phyloP scores from a whole-genome alignment of 1,140 invertebrate genomes.

The Musca domestica region DNA sequence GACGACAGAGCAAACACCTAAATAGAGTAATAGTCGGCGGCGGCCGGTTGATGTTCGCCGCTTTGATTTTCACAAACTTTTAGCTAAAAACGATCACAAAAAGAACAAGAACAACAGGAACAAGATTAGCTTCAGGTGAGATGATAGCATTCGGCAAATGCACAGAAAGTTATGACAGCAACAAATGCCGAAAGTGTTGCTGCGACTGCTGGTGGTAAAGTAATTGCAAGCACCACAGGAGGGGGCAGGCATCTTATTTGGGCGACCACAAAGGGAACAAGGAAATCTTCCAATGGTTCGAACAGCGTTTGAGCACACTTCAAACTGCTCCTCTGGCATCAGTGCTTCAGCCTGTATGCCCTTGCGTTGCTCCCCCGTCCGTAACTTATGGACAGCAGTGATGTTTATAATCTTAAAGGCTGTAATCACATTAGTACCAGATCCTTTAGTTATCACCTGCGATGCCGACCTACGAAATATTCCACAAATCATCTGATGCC shows the following conservation, averaged over 20 bases:
- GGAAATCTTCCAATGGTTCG: not conserved
- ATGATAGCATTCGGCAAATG: constrained; percentile 1
- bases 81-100: constrained; percentile 1
- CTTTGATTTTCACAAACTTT: constrained; percentile 19
- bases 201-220: constrained; percentile 9
- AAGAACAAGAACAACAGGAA: constrained; percentile 1
- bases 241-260: not conserved
- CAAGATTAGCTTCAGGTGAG: not conserved
- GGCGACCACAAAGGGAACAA: not conserved
- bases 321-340: not conserved
- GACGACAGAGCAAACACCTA: not conserved
- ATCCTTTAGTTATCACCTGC: constrained; percentile 33
- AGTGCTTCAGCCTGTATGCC: not conserved
- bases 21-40: too few species aligned
- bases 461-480: constrained; percentile 22
- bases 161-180: not conserved
- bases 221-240: constrained; percentile 18
- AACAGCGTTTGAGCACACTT: constrained; percentile 6
- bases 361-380: not conserved
- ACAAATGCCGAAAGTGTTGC: constrained; percentile 1
- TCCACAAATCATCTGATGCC: too few species aligned
- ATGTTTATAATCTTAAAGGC: constrained; percentile 36
- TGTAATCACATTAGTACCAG: constrained; percentile 36
- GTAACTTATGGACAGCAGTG: constrained; percentile 21
- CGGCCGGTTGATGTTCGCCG: constrained; percentile 21